Conservation (phyloP, 2,113 vertebrate genomes). For the Petrocephalus zakoni region DNA sequence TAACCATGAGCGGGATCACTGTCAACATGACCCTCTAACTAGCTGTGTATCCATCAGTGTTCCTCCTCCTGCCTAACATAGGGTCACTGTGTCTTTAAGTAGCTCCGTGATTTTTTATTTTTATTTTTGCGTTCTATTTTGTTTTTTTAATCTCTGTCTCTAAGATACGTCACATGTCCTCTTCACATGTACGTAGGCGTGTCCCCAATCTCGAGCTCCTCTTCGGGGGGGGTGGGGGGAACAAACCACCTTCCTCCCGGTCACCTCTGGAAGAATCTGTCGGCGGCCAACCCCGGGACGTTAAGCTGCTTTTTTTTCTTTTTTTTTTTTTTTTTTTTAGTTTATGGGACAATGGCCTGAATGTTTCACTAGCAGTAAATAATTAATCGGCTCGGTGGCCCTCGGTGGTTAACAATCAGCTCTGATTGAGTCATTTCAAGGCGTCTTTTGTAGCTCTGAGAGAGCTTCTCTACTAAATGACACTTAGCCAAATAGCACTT, state of each 20-base stretch:
- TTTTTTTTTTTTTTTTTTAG: constrained; percentile 50
- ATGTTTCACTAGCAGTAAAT: constrained; percentile 63
- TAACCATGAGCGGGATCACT: neutral
- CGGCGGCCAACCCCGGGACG: constrained; percentile 5
- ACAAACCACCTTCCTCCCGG: neutral
- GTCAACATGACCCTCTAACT: neutral
- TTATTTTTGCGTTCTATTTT: neutral
- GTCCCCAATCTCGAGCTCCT: neutral
- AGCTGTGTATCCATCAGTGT: neutral
- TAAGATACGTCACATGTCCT: neutral
- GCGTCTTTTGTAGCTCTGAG: constrained; percentile 59
- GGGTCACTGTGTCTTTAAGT: neutral
- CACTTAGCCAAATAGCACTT: constrained; percentile 74
- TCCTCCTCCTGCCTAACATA: neutral
- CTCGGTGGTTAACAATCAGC: constrained; percentile 49
- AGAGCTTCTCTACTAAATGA: constrained; percentile 69
- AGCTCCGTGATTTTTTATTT: neutral
- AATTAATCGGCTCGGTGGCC: constrained; percentile 62
- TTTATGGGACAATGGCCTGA: constrained; percentile 60
- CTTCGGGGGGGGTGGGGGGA: neutral
- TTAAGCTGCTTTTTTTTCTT: constrained; percentile 27
- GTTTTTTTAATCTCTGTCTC: neutral
- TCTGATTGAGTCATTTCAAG: constrained; percentile 64
- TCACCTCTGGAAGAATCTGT: neutral
- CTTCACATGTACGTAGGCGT: neutral